phyloP scores from a whole-genome alignment of 1,140 invertebrate genomes.

The Papilio polytes region DNA sequence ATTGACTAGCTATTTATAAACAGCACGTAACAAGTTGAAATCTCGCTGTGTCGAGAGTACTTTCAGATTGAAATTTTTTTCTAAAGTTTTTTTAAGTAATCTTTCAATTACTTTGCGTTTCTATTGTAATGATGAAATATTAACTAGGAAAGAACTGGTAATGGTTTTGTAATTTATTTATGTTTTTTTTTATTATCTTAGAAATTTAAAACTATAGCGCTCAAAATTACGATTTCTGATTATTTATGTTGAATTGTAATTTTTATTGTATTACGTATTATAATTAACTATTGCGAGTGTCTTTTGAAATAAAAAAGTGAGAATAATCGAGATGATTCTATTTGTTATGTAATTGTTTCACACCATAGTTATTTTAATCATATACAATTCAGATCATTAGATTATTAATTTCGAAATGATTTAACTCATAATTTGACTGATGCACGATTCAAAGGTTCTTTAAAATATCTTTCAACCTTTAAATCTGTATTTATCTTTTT shows the following conservation, averaged over 20 bases:
- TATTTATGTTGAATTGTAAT: neutral
- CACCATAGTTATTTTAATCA: neutral
- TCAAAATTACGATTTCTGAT: neutral
- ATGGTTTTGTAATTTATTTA: neutral
- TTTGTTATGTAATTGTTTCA: conserved; percentile 17
- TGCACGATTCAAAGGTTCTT: neutral
- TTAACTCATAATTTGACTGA: neutral
- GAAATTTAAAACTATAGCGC: neutral
- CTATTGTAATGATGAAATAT: neutral
- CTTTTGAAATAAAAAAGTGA: neutral
- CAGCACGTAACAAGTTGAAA: neutral
- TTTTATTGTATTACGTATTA: neutral
- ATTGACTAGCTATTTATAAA: conserved; percentile 14
- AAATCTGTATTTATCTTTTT: too few relatives aligned
- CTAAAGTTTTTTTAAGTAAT: neutral
- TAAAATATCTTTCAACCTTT: too few relatives aligned
- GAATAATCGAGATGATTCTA: neutral
- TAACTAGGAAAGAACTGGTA: neutral
- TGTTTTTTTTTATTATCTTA: neutral
- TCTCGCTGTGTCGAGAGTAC: conserved; percentile 5
- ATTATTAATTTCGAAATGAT: neutral
- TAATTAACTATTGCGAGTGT: neutral
- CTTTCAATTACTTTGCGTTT: neutral
- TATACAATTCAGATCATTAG: neutral
- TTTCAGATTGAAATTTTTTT: neutral